These are phyloP conservation scores for Leucoraja ocellata DNA, from an alignment of 2,797 vertebrate genomes.

Conservation along the genomic window DNA sequence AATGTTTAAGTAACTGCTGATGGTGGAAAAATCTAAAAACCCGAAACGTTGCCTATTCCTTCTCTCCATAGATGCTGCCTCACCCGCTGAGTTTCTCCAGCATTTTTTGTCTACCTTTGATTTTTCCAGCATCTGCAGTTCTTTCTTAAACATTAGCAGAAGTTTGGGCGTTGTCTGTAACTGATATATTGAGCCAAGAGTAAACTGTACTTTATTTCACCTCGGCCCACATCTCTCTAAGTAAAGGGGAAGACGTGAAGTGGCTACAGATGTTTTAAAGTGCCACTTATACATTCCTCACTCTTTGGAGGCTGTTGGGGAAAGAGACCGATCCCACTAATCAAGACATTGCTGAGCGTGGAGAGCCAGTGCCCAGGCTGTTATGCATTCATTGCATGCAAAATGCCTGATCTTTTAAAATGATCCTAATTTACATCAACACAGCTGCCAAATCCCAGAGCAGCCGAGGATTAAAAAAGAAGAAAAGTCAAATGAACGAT, in stretches of 20 bases:
- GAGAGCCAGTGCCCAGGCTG: neutral
- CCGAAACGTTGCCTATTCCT: too few relatives aligned
- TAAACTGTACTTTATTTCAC: neutral
- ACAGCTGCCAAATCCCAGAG: constrained; percentile 12
- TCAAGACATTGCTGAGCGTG: neutral
- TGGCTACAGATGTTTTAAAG: neutral
- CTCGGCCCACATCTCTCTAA: too few relatives aligned
- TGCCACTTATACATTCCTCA: neutral
- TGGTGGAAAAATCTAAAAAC: too few relatives aligned
- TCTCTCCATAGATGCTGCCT: too few relatives aligned
- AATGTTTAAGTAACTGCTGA: too few relatives aligned
- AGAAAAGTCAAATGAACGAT: neutral
- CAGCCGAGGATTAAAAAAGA: neutral
- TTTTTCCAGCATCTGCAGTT: too few relatives aligned
- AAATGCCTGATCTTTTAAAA: neutral
- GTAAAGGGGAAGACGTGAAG: neutral
- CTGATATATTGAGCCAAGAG: neutral
- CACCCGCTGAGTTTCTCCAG: too few relatives aligned
- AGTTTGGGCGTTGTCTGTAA: neutral
- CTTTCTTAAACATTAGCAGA: neutral
- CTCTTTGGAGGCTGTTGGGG: neutral
- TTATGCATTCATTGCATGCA: neutral
- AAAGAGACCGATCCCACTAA: neutral
- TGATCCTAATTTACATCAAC: constrained; percentile 26
- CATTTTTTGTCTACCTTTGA: too few relatives aligned